Percentiles rank a stretch among this genome's conserved stretches.
phyloP scores from a whole-genome alignment of 2,888 invertebrate genomes.

The Drosophila mimetica region DNA sequence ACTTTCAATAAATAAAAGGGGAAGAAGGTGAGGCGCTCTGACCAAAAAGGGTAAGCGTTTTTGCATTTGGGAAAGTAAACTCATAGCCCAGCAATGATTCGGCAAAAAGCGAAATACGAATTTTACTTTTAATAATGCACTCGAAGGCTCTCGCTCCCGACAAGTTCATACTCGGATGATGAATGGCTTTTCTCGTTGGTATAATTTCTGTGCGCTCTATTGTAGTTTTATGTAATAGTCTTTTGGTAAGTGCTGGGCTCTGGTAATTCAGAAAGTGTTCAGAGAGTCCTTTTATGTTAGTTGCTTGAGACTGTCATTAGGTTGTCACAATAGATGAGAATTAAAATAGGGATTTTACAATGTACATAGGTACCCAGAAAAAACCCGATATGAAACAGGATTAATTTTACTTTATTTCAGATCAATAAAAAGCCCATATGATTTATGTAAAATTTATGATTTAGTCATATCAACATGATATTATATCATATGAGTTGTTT shows the following conservation, averaged over 20 bases:
- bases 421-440: too few relatives aligned
- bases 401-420: too few relatives aligned
- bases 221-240: conserved; percentile 40
- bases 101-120: conserved; percentile 34
- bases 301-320: conserved; percentile 41
- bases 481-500: too few relatives aligned
- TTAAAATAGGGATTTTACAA: background rate
- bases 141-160: conserved; percentile 19
- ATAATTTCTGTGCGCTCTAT: conserved; percentile 35
- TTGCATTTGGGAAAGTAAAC: conserved; percentile 59
- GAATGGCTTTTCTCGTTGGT: conserved; percentile 38
- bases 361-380: background rate
- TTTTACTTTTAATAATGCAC: conserved; percentile 43
- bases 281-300: conserved; percentile 13
- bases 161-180: conserved; percentile 47
- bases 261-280: conserved; percentile 4
- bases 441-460: too few relatives aligned
- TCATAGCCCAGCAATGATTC: conserved; percentile 55
- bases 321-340: conserved; percentile 21
- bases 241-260: conserved; percentile 17
- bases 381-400: too few relatives aligned
- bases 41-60: conserved; percentile 21
- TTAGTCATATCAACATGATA: too few relatives aligned
- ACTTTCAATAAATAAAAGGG: conserved; percentile 1
- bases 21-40: background rate